These are phyloP conservation scores for Dipus sagitta DNA, from an alignment of 2,797 vertebrate genomes.

Conservation along the genomic window DNA sequence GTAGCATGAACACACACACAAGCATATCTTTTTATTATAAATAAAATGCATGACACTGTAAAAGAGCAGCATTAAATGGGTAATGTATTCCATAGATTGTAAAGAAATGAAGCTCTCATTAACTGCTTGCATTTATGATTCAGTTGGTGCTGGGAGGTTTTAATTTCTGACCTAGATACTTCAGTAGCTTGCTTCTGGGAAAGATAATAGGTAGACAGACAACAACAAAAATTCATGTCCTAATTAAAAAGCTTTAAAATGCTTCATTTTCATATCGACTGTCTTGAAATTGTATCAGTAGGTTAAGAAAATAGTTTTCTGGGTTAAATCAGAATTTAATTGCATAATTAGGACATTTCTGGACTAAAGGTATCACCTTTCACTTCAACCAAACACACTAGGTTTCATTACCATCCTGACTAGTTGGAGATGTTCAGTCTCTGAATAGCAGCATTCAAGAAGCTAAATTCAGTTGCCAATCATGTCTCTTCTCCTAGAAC, in stretches of 20 bases:
- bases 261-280: constrained; percentile 59
- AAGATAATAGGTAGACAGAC: constrained; percentile 75
- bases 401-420: neutral
- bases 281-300: constrained; percentile 74
- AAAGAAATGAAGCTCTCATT: constrained; percentile 65
- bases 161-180: constrained; percentile 71
- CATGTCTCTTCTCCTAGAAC: constrained; percentile 3
- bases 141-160: constrained; percentile 59
- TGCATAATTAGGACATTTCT: constrained; percentile 29
- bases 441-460: neutral
- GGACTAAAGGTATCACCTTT: constrained; percentile 8
- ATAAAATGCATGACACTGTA: constrained; percentile 45
- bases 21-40: constrained; percentile 47
- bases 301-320: constrained; percentile 78
- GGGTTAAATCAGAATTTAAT: constrained; percentile 68
- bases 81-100: constrained; percentile 67
- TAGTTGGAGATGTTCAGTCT: constrained; percentile 14
- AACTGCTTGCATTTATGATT: constrained; percentile 53
- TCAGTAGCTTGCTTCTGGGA: constrained; percentile 68
- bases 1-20: neutral
- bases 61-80: constrained; percentile 39
- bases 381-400: constrained; percentile 8
- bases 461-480: neutral
- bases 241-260: constrained; percentile 63
- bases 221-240: constrained; percentile 25